These are phyloP conservation scores for Pontoporia blainvillei DNA, from an alignment of 2,113 vertebrate species.

Conservation along the genomic window DNA sequence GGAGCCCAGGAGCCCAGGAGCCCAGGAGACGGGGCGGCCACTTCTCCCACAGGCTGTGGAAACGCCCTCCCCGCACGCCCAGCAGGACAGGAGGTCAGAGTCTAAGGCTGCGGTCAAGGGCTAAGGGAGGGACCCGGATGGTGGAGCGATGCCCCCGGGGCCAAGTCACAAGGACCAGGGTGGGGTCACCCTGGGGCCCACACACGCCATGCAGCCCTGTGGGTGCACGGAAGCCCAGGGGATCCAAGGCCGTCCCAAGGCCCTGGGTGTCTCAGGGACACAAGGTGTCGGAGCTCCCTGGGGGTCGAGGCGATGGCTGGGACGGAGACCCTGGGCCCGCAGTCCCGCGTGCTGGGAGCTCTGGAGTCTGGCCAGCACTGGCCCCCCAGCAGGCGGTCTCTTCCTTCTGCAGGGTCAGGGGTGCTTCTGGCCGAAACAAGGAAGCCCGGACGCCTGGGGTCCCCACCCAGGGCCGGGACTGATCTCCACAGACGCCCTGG, in stretches of 20 bases:
- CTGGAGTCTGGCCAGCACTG: accelerated
- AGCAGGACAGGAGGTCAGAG: neutral
- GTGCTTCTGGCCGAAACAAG: no score
- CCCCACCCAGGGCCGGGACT: neutral
- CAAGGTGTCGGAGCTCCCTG: neutral
- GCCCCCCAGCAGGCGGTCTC: neutral
- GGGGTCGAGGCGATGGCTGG: neutral
- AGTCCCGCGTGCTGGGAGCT: neutral
- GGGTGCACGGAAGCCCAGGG: neutral
- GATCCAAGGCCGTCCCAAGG: neutral
- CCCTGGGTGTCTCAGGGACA: neutral
- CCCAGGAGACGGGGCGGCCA: neutral
- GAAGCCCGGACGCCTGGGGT: neutral
- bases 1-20: neutral
- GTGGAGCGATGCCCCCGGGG: neutral
- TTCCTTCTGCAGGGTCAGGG: no score
- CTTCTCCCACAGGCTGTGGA: neutral
- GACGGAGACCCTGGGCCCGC: neutral
- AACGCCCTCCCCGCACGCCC: neutral
- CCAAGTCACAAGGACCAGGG: neutral
- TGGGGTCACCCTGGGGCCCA: no score
- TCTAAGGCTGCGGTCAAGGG: neutral
- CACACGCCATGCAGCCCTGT: neutral
- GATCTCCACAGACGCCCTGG: neutral
- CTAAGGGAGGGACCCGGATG: neutral